Conservation (phyloP, 2,888 invertebrate genomes). For the Trichopria drosophilae region DNA sequence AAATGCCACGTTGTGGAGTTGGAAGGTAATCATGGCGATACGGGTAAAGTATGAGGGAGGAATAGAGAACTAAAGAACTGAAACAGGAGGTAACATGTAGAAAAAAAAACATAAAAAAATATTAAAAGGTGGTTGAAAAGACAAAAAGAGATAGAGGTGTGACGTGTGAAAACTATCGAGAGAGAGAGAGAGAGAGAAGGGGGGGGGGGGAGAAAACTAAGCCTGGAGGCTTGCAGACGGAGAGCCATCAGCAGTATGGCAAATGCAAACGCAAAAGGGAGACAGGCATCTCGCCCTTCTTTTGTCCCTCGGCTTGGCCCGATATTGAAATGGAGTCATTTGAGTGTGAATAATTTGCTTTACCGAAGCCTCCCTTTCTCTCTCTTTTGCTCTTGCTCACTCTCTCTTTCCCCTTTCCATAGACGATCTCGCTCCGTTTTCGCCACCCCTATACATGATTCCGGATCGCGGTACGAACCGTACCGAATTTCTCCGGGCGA, state of each 20-base stretch:
- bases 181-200: slow-evolving; percentile 20
- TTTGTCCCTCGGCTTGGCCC: slow-evolving; percentile 61
- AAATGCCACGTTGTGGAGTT: too few species aligned
- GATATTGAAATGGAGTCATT: slow-evolving; percentile 73
- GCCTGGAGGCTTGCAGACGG: slow-evolving; percentile 42
- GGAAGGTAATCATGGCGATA: too few species aligned
- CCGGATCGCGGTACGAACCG: too few species aligned
- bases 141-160: slow-evolving; percentile 19
- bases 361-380: slow-evolving; percentile 54
- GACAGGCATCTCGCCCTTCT: slow-evolving; percentile 62
- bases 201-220: slow-evolving; percentile 38
- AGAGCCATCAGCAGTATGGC: slow-evolving; percentile 39
- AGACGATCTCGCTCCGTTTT: slow-evolving; percentile 36
- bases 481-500: slow-evolving; percentile 12
- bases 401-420: too few species aligned
- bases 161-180: slow-evolving; percentile 14
- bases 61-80: too few species aligned
- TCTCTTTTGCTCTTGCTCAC: slow-evolving; percentile 29
- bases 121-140: slow-evolving; percentile 11
- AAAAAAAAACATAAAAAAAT: too few species aligned
- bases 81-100: too few species aligned
- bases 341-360: slow-evolving; percentile 73
- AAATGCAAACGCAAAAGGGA: slow-evolving; percentile 55
- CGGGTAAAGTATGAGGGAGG: too few species aligned
- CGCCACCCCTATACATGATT: slow-evolving; percentile 23